Base-by-base conservation (phyloP, 2,797 vertebrate species). In the Pseudopleuronectes americanus region DNA sequence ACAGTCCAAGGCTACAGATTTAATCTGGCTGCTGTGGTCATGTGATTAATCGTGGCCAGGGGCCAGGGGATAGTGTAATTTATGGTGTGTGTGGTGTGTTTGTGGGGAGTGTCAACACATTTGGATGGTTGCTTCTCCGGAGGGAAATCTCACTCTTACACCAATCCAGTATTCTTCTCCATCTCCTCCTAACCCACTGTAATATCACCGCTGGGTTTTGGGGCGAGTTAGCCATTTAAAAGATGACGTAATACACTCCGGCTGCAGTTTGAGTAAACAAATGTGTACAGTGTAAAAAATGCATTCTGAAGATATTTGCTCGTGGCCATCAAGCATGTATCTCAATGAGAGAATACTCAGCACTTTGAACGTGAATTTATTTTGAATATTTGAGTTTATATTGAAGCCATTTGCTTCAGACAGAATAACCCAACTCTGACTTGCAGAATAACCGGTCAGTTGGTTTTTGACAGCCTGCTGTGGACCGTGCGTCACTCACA, bases 1-100 rank as follows among this genome's bases (percentile, higher is more conserved):
- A 76, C 74, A 68, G 87, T 90, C 90, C 91, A 93, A 93, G 92
- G 92, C 92, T 92, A 90, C 89, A 88, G 89, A 91, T 93, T 93
- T 91, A 93, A 93, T 94, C 92, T 93, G 88, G 87, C 83, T 87
- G 88, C 88, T 83, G 86, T 89, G 86, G 88, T 93, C 91, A 92
- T 90, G 90, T 93, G 92, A 93, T 93, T 92, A 92, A 93, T 92
- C 48, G 86, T 89, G 89, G 89, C 87, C 71, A 79, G 77, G 82
- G 79, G 87, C 90, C 89, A 89, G 86, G 81, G 91, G 87, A 88
- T 91, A 85, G 89, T 87, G 90, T 93, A 91, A 93, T 93, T 93
- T 93, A 93, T 92, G 90, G 43, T 16, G 43, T 19, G 51, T 6
- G 21, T 4, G 58, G 54, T 28, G 52, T 22, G 26, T 2, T 60